Base-by-base conservation (phyloP, 2,888 invertebrate genomes). In the Smittia aterrima region DNA sequence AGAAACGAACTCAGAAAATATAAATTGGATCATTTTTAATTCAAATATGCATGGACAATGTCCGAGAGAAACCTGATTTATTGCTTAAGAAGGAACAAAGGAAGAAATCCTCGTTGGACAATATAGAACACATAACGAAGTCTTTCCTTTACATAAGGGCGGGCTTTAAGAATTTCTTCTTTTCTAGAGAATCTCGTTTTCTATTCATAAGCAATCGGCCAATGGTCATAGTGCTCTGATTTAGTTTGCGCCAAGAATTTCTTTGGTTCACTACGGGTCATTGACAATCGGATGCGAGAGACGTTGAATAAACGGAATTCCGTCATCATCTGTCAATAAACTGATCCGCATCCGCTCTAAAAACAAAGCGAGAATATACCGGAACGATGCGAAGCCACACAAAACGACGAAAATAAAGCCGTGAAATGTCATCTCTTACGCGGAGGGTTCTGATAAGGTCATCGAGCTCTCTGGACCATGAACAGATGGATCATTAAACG, bases 251-350 rank as follows among this genome's bases (percentile, higher is more conserved):
- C 70, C 70, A 70, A 66, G 47, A 22, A 40, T 67, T 20, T 18
- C 20, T 13, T 27, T 11, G 25, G n/a, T 70, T 53, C 32, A 32
- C 4, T 68, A 4, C 16, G 16, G 70, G 53, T 70, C 70, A 70
- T 22, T 70, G 70, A 70, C 70, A 41, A 20, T 9, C 22, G 41
- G 38, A 16, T 7, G 13, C 11, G 40, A 67, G 22, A 22, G 41
- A 41, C 11, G 47, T 9, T 18, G 20, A 58, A 27, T 70, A 47
- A 70, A 70, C 70, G 70, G 54, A 53, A 41, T 70, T 70, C 41
- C 18, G 13, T 70, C 47, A 67, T 67, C 70, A 70, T 70, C 70
- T 70, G 70, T 70, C 70, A 70, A 70, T 70, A 70, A 41, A 4
- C 58, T 20, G 58, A 58, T 18, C 18, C 47, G 53, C 70, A 70